Conservation (phyloP, 1,140 invertebrate genomes). For the Armadillidium nasatum region DNA sequence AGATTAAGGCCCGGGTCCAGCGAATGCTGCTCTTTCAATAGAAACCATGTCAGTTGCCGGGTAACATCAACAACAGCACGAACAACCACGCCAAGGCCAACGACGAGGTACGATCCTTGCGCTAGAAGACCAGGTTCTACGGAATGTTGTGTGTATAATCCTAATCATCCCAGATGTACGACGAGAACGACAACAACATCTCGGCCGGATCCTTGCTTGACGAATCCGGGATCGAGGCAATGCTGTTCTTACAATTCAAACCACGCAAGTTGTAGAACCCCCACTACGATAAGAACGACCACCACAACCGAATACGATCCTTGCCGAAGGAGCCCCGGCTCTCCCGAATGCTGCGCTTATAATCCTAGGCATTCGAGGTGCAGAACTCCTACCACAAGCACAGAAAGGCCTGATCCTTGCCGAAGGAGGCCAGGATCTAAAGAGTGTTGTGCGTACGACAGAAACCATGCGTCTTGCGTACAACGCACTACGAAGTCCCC, state of each 20-base stretch:
- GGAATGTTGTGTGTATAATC: constrained; percentile 31
- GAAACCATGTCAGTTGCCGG: not conserved
- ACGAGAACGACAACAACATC: constrained; percentile 24
- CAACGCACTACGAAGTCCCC: no score
- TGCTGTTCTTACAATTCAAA: constrained; percentile 31
- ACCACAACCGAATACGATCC: constrained; percentile 17
- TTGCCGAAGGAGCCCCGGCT: no score
- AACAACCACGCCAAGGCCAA: no score
- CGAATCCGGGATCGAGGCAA: not conserved
- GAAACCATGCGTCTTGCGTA: no score
- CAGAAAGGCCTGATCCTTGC: no score
- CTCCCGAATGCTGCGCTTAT: no score
- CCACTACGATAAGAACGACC: constrained; percentile 9
- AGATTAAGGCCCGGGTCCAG: not conserved
- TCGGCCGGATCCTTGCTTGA: constrained; percentile 17
- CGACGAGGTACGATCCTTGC: not conserved
- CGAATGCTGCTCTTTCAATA: constrained; percentile 21
- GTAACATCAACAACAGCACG: no score
- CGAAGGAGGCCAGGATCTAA: no score
- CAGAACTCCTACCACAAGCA: no score
- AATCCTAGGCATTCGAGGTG: no score
- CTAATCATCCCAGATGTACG: not conserved
- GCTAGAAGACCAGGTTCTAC: constrained; percentile 25
- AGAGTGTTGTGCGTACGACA: no score
- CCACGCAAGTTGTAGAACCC: constrained; percentile 18